Base-by-base conservation (phyloP, 1,140 invertebrate species). In the Eciton burchellii region DNA sequence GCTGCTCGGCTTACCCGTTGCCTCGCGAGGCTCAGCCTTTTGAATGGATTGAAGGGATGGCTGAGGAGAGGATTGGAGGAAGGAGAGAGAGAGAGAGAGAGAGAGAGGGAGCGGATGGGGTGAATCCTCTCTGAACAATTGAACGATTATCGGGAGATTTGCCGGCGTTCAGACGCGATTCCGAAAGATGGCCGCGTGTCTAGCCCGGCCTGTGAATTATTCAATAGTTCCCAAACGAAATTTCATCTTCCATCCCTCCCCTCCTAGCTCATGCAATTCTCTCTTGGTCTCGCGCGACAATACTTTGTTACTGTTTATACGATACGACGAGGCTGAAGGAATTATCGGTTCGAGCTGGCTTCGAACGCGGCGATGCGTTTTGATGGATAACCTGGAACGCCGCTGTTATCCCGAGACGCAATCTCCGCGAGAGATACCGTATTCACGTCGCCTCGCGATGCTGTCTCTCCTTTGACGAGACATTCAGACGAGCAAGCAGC, bases 91-190 rank as follows among this genome's bases (percentile, higher is more conserved):
- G n/a, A 47, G 57, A 5, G 60, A 5, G 21, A 16, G 21, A 60
- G 16, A n/a, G 59, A 26, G 43, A 26, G 35, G 8, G 16, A 0
- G 6, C 12, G 35, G 35, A 35, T 35, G 35, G 35, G 35, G 45
- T 26, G 70, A 74, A 81, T 81, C 79, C 79, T 74, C 68, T 81
- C 77, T 73, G 77, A 81, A 81, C 79, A 73, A 81, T 81, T 74
- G 79, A 81, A 81, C 79, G 79, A 81, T 81, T 81, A 82, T 77
- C 73, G 81, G 81, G 81, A 82, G 74, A 79, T 79, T 79, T 79
- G 74, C 63, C 24, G 63, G 19, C 74, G 49, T 79, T 57, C 63
- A 79, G 49, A 35, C 35, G 63, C 74, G 74, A 79, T 79, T 79
- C 65, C 63, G 24, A 79, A 79, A 79, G 74, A 79, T 43, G 74